Evolutionary conservation across 2,797 vertebrate genomes (phyloP), one percentile per base, ranked within the genome.

Genomic region (Clarias pachynema): DNA sequence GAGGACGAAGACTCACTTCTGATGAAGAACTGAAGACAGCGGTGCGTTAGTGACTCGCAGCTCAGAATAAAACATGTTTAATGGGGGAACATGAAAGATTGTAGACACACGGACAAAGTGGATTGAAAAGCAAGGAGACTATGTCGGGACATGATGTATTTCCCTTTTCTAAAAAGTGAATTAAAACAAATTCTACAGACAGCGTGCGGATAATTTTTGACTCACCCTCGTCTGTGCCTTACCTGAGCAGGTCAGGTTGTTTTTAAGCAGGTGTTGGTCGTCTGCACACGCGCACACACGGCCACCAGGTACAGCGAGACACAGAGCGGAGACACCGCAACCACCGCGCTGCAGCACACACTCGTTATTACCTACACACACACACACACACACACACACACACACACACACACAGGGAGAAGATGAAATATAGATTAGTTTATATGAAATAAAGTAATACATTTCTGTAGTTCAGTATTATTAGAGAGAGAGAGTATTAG

Each of bases 231-330:
- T 40, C 40, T 44, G 40, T 44, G 40, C 63, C 95, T 95, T 95
- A 97, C 96, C 91, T 75, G 81, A 94, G 90, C 96, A 97, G 69
- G 93, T 95, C 86, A 96, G 93, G 79, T 93, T 96, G 70, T 97
- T 96, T 91, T 95, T 94, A 89, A 95, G 95, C 90, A 97, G 87
- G 91, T 93, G 91, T 26, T 97, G 96, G 89, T 95, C 95, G 89
- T 97, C 96, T 85, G 96, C 95, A 91, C 96, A 97, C 16, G 95
- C 95, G 88, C 96, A 97, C 72, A 96, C 94, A 86, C 95, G 93
- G 73, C 96, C 96, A 82, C 92, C 93, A 57, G 96, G 96, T 85
- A 96, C 91, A 66, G 95, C 94, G 80, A 97, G 93, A 82, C 96
- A 97, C 37, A 97, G 93, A 14, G 94, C 86, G 0, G 80, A 73